Conservation (phyloP, 1,140 invertebrate species). For the Chlorops oryzae region DNA sequence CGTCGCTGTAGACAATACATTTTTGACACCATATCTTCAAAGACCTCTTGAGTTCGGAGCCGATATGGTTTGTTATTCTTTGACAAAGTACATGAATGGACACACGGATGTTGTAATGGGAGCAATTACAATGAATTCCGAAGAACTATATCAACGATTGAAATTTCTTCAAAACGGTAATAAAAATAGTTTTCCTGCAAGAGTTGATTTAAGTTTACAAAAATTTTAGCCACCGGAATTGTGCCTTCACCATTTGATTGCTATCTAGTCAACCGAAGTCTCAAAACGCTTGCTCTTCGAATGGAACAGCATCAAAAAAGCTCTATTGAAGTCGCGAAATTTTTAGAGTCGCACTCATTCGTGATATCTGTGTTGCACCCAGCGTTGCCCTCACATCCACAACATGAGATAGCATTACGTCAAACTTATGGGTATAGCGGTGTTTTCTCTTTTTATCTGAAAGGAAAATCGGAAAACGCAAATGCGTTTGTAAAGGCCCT, state of each 20-base stretch:
- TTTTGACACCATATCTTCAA: constrained; percentile 94
- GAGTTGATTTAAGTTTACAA: neutral
- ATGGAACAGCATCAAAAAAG: constrained; percentile 87
- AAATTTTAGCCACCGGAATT: constrained; percentile 67
- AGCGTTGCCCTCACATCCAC: constrained; percentile 84
- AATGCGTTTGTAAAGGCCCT: constrained; percentile 69
- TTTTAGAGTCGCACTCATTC: constrained; percentile 67
- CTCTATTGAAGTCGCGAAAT: constrained; percentile 70
- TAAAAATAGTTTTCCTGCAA: neutral
- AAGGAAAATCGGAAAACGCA: constrained; percentile 72
- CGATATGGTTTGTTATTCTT: constrained; percentile 86
- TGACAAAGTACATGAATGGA: constrained; percentile 98
- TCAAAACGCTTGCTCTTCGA: constrained; percentile 87
- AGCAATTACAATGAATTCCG: constrained; percentile 67
- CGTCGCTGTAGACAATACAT: constrained; percentile 95
- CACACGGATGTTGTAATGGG: constrained; percentile 99
- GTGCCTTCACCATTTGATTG: constrained; percentile 97
- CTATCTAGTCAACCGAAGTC: constrained; percentile 83
- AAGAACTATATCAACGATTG: constrained; percentile 65
- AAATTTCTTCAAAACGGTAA: constrained; percentile 85
- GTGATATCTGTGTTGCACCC: constrained; percentile 83
- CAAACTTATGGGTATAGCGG: constrained; percentile 89
- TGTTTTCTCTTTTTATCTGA: constrained; percentile 85
- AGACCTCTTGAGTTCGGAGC: constrained; percentile 84
- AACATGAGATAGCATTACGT: constrained; percentile 73